Conservation (phyloP, 2,888 invertebrate species). For the Scaptomyza flava region DNA sequence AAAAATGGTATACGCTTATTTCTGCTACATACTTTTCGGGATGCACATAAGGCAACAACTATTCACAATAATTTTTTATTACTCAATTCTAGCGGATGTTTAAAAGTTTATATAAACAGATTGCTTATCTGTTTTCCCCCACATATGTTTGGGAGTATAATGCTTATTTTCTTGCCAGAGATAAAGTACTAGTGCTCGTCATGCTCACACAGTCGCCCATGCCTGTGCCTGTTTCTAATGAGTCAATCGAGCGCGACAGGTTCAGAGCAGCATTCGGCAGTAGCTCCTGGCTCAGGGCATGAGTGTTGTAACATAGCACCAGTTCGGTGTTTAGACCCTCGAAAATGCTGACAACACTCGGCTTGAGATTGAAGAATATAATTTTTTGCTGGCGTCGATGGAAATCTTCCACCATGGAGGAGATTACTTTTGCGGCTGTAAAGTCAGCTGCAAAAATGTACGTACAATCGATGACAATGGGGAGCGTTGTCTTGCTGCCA, state of each 20-base stretch:
- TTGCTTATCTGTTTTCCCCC: neutral
- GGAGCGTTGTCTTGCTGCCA: conserved; percentile 87
- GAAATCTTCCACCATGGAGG: conserved; percentile 90
- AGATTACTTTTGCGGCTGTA: conserved; percentile 92
- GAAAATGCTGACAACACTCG: conserved; percentile 92
- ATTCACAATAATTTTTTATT: too few relatives aligned
- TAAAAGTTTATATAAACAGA: neutral
- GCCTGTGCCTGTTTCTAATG: conserved; percentile 41
- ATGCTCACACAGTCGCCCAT: conserved; percentile 62
- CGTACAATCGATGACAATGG: conserved; percentile 94
- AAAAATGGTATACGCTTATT: rapidly evolving
- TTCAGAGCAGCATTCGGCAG: conserved; percentile 28
- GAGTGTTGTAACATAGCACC: conserved; percentile 77
- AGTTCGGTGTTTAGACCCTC: conserved; percentile 86
- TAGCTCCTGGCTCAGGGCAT: conserved; percentile 67
- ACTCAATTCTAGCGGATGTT: too few relatives aligned
- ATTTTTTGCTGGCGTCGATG: conserved; percentile 89
- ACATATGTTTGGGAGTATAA: neutral
- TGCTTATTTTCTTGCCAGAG: conserved; percentile 40
- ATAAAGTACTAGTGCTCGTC: conserved; percentile 62
- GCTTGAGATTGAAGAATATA: conserved; percentile 93
- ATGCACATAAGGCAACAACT: too few relatives aligned
- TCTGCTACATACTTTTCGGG: neutral
- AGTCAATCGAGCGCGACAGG: conserved; percentile 56
- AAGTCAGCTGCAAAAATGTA: conserved; percentile 95